Conservation (phyloP, 2,888 invertebrate species). For the Anagyrus pseudococci region DNA sequence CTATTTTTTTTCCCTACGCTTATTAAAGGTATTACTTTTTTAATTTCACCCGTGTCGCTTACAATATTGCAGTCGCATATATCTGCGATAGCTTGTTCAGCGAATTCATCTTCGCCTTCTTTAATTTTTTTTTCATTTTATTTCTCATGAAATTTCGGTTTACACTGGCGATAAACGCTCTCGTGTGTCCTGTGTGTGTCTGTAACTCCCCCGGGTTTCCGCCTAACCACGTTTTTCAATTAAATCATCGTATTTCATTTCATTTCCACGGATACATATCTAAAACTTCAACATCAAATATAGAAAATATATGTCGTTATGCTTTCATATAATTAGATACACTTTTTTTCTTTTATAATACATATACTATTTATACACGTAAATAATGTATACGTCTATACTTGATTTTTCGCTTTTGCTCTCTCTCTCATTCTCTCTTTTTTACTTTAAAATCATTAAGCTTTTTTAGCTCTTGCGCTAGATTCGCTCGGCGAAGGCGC, state of each 20-base stretch:
- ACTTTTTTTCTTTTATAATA: constrained; percentile 54
- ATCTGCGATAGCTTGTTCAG: constrained; percentile 1
- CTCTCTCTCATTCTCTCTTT: too few relatives aligned
- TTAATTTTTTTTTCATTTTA: constrained; percentile 19
- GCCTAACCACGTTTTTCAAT: too few relatives aligned
- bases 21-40: constrained; percentile 18
- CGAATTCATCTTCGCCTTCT: constrained; percentile 8
- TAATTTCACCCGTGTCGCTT: constrained; percentile 18
- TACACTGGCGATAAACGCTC: neutral
- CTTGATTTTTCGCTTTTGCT: constrained; percentile 48
- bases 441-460: neutral
- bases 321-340: constrained; percentile 53
- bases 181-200: too few relatives aligned
- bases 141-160: neutral
- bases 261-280: constrained; percentile 55
- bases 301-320: constrained; percentile 61
- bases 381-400: constrained; percentile 46
- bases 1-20: constrained; percentile 56
- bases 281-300: constrained; percentile 62
- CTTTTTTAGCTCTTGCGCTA: constrained; percentile 41
- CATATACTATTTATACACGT: constrained; percentile 52
- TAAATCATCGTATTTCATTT: neutral
- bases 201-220: too few relatives aligned
- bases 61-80: too few relatives aligned
- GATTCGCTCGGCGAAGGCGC: constrained; percentile 42